A percentile compares a stretch with the other conserved stretches of the same genome.
These are phyloP conservation scores for Nematolebias whitei DNA, from an alignment of 2,113 vertebrate species.

Conservation along the genomic window DNA sequence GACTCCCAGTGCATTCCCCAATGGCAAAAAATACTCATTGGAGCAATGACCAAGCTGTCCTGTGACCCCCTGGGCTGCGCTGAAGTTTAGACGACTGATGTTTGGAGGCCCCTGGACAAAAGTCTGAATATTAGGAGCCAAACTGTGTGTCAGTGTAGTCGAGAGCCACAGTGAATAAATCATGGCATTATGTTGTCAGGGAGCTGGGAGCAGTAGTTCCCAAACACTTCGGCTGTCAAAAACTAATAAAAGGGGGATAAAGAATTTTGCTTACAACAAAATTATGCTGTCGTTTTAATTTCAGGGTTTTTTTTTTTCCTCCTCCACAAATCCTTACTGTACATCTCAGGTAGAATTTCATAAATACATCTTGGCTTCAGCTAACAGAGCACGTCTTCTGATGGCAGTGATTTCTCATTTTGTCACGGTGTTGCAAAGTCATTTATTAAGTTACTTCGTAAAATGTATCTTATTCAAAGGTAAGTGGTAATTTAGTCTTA, in stretches of 20 bases:
- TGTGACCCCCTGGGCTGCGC: constrained; percentile 5
- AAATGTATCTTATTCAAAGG: background rate
- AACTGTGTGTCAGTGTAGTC: constrained; percentile 30
- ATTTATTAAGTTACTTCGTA: background rate
- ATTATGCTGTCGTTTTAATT: constrained; percentile 1
- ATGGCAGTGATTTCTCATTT: background rate
- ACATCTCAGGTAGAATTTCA: background rate
- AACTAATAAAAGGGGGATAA: constrained; percentile 12
- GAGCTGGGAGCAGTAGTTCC: constrained; percentile 19
- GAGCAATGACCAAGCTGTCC: constrained; percentile 36
- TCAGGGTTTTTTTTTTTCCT: background rate
- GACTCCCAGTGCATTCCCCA: background rate
- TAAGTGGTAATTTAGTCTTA: background rate
- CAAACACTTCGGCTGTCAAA: constrained; percentile 8
- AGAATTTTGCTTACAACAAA: background rate
- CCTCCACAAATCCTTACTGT: constrained; percentile 5
- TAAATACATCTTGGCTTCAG: background rate
- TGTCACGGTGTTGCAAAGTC: background rate
- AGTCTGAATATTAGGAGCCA: constrained; percentile 18
- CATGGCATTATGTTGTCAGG: constrained; percentile 19
- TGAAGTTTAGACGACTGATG: constrained; percentile 19
- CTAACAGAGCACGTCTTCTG: no score
- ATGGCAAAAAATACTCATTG: constrained; percentile 11
- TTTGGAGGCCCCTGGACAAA: constrained; percentile 2
- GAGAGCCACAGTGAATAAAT: constrained; percentile 42